phyloP scores from a whole-genome alignment of 1,140 invertebrate species.

The Zeugodacus cucurbitae region DNA sequence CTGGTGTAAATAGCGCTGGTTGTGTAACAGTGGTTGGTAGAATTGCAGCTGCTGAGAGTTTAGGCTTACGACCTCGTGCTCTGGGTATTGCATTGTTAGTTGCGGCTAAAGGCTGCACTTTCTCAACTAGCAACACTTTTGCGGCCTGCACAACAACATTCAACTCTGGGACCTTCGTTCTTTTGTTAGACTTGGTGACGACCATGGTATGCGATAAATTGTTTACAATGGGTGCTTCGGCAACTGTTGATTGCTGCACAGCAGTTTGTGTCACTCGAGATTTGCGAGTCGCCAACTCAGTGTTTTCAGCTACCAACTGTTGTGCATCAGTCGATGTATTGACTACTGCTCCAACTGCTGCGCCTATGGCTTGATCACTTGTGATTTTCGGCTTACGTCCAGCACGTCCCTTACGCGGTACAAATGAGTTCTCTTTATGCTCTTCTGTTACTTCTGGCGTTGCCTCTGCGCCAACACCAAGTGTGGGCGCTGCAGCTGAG shows the following conservation, averaged over 20 bases:
- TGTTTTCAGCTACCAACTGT: neutral
- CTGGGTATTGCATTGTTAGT: slow-evolving; percentile 45
- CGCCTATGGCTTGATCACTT: no score
- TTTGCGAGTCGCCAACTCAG: neutral
- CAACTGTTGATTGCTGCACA: neutral
- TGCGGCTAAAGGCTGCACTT: slow-evolving; percentile 47
- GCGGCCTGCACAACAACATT: neutral
- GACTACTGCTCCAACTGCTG: neutral
- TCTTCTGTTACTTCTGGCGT: neutral
- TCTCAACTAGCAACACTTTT: neutral
- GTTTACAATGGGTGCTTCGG: neutral
- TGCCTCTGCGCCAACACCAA: neutral
- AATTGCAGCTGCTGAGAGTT: slow-evolving; percentile 47
- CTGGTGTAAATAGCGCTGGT: neutral
- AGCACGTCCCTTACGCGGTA: neutral
- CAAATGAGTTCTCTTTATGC: slow-evolving; percentile 19
- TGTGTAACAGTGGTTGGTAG: neutral
- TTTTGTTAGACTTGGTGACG: neutral
- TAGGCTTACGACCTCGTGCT: neutral
- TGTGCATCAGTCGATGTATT: neutral
- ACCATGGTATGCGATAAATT: neutral
- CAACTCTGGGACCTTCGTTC: neutral
- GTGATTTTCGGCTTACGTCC: slow-evolving; percentile 38
- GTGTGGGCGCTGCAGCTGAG: slow-evolving; percentile 54
- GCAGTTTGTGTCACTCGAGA: neutral